Evolutionary conservation across 2,888 invertebrate genomes (phyloP).

Genomic region (Drosophila kuntzei): DNA sequence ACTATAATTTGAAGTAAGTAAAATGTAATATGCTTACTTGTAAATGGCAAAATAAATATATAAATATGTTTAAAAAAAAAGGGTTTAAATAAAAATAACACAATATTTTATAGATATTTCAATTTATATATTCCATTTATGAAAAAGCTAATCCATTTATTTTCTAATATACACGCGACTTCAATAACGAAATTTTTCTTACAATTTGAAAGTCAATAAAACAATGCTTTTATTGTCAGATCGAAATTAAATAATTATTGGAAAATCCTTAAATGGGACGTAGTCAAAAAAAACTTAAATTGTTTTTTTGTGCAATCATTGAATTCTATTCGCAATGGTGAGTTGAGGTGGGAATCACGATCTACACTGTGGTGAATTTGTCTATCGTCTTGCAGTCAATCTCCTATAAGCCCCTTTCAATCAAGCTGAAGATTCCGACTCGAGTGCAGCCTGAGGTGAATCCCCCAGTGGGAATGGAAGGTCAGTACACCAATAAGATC

Average conservation of each 20-base stretch:
- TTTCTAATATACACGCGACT: too few relatives aligned
- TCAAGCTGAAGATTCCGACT: not conserved
- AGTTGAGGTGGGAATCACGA: not conserved
- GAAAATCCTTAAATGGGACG: not conserved
- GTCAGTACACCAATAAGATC: conserved; percentile 40
- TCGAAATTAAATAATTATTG: not conserved
- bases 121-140: too few relatives aligned
- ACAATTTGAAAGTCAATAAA: too few relatives aligned
- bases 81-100: too few relatives aligned
- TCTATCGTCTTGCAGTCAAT: not conserved
- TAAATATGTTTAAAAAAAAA: too few relatives aligned
- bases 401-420: not conserved
- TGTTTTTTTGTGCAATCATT: not conserved
- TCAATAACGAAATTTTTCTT: too few relatives aligned
- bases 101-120: too few relatives aligned
- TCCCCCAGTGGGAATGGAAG: conserved; percentile 5
- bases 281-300: not conserved
- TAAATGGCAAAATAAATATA: too few relatives aligned
- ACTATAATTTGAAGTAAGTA: too few relatives aligned
- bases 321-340: not conserved
- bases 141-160: too few relatives aligned
- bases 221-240: not conserved
- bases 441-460: conserved; percentile 32
- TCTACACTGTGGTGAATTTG: not conserved
- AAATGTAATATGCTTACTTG: too few relatives aligned